Evolutionary conservation across 2,113 vertebrate species (phyloP).

Genomic region (Ranitomeya variabilis): DNA sequence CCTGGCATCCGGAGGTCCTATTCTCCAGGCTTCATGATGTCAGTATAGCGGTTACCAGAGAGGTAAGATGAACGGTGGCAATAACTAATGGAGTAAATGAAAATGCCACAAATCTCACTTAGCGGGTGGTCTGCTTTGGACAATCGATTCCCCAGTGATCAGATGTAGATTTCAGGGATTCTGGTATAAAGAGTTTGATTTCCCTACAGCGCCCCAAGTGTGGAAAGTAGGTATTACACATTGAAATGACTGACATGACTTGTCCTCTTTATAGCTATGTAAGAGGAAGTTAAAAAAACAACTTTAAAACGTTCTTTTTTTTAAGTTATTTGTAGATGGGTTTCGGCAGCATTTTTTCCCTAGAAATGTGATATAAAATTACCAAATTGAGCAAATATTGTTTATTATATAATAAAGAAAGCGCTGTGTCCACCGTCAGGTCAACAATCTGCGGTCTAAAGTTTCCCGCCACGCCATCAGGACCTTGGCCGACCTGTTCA

Average conservation of each 20-base stretch:
- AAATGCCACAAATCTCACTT: background rate
- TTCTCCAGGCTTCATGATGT: slow-evolving; percentile 63
- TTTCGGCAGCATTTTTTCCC: background rate
- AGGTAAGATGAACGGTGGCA: slow-evolving; percentile 66
- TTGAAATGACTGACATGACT: background rate
- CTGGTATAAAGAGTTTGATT: background rate
- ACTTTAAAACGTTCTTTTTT: too few relatives aligned
- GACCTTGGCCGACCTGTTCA: slow-evolving; percentile 68
- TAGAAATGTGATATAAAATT: background rate
- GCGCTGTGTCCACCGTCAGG: slow-evolving; percentile 61
- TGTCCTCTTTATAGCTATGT: background rate
- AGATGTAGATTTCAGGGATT: background rate
- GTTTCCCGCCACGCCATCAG: slow-evolving; percentile 68
- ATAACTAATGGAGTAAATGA: background rate
- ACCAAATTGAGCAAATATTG: too few relatives aligned
- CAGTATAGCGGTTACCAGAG: slow-evolving; percentile 66
- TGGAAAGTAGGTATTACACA: background rate
- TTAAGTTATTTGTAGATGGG: background rate
- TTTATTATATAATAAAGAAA: background rate
- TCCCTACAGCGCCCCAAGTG: background rate
- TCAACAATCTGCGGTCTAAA: slow-evolving; percentile 71
- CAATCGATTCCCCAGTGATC: too few relatives aligned
- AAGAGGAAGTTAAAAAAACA: too few relatives aligned
- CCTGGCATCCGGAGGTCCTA: slow-evolving; percentile 68
- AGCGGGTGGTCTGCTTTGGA: too few relatives aligned